phyloP scores from a whole-genome alignment of 2,113 vertebrate species.

The Psittacula cyanocephala region DNA sequence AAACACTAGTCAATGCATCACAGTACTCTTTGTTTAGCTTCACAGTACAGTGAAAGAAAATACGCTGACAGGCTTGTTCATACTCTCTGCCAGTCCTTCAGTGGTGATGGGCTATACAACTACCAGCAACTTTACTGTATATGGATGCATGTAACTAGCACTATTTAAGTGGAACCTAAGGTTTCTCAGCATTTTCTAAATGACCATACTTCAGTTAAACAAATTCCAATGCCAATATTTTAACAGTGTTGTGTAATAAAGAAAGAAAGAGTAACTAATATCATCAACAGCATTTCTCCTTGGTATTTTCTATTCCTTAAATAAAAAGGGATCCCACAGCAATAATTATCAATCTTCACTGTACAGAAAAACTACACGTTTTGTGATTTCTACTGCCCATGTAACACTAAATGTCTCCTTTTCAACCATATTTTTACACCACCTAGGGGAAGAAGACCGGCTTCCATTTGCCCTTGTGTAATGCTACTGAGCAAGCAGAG shows the following conservation, averaged over 20 bases:
- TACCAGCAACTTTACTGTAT: neutral
- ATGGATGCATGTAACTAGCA: neutral
- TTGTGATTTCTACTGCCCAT: neutral
- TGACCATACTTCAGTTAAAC: neutral
- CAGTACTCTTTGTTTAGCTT: neutral
- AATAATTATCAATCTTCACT: neutral
- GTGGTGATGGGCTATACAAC: neutral
- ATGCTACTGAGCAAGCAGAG: neutral
- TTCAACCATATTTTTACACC: neutral
- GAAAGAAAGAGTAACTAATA: neutral
- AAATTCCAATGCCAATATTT: neutral
- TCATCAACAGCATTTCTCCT: neutral
- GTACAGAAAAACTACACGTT: neutral
- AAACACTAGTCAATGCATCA: neutral
- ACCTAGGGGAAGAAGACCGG: neutral
- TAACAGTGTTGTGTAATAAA: neutral
- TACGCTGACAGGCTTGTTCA: neutral
- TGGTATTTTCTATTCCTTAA: neutral
- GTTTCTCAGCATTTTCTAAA: neutral
- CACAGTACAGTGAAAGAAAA: neutral
- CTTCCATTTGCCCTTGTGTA: neutral
- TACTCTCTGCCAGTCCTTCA: neutral
- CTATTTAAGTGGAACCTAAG: neutral
- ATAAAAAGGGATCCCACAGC: neutral
- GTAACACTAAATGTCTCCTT: neutral